phyloP scores from a whole-genome alignment of 2,797 vertebrate genomes.

The Lindbergichthys nudifrons region DNA sequence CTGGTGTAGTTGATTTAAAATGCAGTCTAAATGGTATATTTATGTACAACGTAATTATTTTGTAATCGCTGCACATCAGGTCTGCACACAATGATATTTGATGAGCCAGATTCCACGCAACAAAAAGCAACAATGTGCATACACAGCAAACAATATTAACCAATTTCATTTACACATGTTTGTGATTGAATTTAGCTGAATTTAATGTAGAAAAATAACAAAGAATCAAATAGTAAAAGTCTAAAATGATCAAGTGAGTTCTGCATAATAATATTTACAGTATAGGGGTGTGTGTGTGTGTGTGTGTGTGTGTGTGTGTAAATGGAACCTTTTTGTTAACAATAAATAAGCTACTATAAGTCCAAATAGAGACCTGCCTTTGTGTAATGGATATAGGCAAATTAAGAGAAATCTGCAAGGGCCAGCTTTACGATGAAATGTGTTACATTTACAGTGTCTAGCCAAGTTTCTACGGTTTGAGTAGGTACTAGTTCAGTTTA shows the following conservation, averaged over 20 bases:
- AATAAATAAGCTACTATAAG: slow-evolving; percentile 1
- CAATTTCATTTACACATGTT: not conserved
- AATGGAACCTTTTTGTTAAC: not conserved
- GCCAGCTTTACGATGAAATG: not conserved
- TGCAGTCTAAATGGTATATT: slow-evolving; percentile 1
- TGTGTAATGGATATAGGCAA: not conserved
- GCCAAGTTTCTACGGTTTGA: slow-evolving; percentile 1
- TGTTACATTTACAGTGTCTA: not conserved
- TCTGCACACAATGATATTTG: not conserved
- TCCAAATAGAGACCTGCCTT: slow-evolving; percentile 9
- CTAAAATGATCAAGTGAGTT: slow-evolving; percentile 10
- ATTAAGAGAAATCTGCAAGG: not conserved
- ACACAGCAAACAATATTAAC: slow-evolving; percentile 6
- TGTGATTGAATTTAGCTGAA: slow-evolving; percentile 1
- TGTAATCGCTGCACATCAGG: not conserved
- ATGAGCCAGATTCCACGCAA: slow-evolving; percentile 40
- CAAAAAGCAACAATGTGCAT: slow-evolving; percentile 18
- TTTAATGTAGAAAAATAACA: slow-evolving; percentile 7
- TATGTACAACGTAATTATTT: not conserved
- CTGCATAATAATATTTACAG: not conserved
- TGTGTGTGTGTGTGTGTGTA: not conserved
- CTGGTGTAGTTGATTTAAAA: not conserved
- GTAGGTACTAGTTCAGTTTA: slow-evolving; percentile 8
- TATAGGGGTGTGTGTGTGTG: not conserved
- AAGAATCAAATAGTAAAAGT: slow-evolving; percentile 22